Evolutionary conservation across 2,888 invertebrate species (phyloP).

Genomic region (Yponomeuta sedellus): DNA sequence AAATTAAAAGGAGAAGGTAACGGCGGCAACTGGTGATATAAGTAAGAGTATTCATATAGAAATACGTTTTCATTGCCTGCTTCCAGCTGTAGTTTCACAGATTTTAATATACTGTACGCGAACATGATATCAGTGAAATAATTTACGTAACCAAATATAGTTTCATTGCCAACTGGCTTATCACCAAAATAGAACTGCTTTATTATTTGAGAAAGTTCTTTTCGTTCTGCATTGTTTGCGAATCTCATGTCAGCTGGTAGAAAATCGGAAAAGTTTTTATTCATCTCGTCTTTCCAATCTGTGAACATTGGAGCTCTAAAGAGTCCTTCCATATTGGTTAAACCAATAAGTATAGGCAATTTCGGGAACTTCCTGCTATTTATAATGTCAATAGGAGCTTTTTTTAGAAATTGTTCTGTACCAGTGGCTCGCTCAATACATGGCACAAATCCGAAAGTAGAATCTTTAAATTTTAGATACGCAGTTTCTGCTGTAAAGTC

Average conservation of each 20-base stretch:
- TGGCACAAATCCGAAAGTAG: conserved; percentile 7
- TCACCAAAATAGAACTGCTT: conserved; percentile 14
- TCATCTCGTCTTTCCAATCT: conserved; percentile 15
- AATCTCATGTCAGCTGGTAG: conserved; percentile 12
- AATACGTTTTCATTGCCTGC: conserved; percentile 4
- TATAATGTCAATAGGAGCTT: conserved; percentile 12
- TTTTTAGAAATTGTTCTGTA: conserved; percentile 3
- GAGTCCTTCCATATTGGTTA: conserved; percentile 11
- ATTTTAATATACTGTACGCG: not conserved
- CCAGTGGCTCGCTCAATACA: conserved; percentile 6
- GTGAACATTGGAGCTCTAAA: conserved; percentile 1
- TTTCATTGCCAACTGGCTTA: not conserved
- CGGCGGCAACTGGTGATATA: not conserved
- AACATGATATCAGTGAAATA: conserved; percentile 16
- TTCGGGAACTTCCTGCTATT: conserved; percentile 5
- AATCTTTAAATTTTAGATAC: not conserved
- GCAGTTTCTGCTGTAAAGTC: not conserved
- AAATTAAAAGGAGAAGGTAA: not conserved
- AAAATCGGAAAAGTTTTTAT: conserved; percentile 10
- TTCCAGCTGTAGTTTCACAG: conserved; percentile 1
- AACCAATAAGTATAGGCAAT: not conserved
- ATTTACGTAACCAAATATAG: conserved; percentile 2
- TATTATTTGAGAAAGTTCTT: conserved; percentile 1
- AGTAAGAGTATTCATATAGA: not conserved
- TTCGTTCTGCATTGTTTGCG: not conserved